Evolutionary conservation across 2,888 invertebrate genomes (phyloP).

Genomic region (Drosophila merina): DNA sequence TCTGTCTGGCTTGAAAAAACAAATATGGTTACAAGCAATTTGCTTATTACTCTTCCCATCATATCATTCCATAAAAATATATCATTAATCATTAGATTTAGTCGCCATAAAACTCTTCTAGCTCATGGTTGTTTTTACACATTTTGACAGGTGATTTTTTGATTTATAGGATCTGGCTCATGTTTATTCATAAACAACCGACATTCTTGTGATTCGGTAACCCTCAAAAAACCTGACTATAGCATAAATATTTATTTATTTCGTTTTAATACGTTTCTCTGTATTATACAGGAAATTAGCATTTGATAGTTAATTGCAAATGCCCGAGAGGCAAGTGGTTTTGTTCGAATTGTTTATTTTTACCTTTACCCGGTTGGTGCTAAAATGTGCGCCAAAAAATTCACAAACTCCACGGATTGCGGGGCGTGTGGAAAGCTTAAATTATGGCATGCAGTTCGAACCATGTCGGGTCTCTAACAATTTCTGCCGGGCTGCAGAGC

Average conservation of each 20-base stretch:
- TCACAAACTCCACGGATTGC: not conserved
- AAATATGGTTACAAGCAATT: not conserved
- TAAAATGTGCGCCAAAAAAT: conserved; percentile 42
- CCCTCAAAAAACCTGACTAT: conserved; percentile 41
- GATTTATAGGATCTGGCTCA: conserved; percentile 30
- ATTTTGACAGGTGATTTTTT: conserved; percentile 44
- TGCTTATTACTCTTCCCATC: not conserved
- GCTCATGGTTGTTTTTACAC: conserved; percentile 25
- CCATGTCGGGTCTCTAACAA: conserved; percentile 16
- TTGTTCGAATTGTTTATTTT: conserved; percentile 9
- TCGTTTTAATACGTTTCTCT: conserved; percentile 20
- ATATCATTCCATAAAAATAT: not conserved
- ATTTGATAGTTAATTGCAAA: conserved; percentile 49
- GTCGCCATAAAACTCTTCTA: conserved; percentile 30
- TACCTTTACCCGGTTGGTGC: conserved; percentile 29
- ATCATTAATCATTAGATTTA: conserved; percentile 24
- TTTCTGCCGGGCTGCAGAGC: conserved; percentile 7
- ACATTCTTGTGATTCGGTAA: conserved; percentile 18
- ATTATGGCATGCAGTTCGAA: conserved; percentile 22
- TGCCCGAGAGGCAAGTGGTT: conserved; percentile 24
- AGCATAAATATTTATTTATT: conserved; percentile 28
- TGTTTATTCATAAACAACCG: conserved; percentile 29
- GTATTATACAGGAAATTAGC: conserved; percentile 45
- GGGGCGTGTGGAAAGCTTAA: conserved; percentile 7
- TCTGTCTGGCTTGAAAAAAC: not conserved